These are phyloP conservation scores for Strix uralensis DNA, from an alignment of 2,113 vertebrate genomes.

Conservation along the genomic window DNA sequence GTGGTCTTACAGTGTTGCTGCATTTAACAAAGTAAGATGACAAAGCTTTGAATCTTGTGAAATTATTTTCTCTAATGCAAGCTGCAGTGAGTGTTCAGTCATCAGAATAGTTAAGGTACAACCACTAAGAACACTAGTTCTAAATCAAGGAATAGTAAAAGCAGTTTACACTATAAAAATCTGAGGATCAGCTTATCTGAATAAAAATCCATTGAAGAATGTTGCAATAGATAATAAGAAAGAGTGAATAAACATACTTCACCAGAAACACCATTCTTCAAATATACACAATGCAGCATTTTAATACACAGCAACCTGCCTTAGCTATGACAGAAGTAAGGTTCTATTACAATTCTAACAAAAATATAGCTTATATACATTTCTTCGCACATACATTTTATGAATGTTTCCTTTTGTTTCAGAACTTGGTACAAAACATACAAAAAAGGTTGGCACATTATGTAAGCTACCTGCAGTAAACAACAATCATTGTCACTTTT, in stretches of 20 bases:
- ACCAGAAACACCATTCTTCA: conserved; percentile 64
- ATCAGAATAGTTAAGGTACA: background rate
- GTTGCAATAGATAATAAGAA: background rate
- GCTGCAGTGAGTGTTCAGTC: background rate
- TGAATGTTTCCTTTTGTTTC: conserved; percentile 64
- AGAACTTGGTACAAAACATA: conserved; percentile 75
- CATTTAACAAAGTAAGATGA: background rate
- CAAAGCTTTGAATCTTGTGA: background rate
- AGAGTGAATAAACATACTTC: conserved; percentile 52
- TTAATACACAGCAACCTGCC: conserved; percentile 61
- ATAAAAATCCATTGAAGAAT: conserved; percentile 42
- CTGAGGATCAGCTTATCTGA: background rate
- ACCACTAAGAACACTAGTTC: background rate
- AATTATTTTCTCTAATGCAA: background rate
- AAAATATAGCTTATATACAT: conserved; percentile 80
- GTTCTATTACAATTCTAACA: conserved; percentile 69
- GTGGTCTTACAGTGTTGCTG: background rate
- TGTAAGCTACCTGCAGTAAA: conserved; percentile 46
- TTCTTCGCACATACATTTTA: conserved; percentile 68
- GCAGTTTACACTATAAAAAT: background rate
- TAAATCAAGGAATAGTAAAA: background rate
- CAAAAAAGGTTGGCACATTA: conserved; percentile 76
- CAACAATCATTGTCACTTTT: conserved; percentile 21
- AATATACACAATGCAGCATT: conserved; percentile 51
- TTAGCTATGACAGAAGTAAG: conserved; percentile 53